Base-by-base conservation (phyloP, 2,888 invertebrate species). In the Acrobasis consociella region DNA sequence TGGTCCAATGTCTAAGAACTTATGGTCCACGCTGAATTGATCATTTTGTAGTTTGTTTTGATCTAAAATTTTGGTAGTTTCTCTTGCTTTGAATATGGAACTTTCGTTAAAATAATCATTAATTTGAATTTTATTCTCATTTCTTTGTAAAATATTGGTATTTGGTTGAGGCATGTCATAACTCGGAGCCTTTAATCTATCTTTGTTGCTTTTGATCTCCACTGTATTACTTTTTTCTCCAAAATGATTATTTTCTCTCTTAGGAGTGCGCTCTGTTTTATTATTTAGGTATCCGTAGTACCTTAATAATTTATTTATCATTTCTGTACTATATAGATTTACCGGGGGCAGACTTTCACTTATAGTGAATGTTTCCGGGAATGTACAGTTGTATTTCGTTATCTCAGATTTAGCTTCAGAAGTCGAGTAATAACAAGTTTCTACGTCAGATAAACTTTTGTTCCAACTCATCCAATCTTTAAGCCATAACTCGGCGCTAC, bases 401-500 rank as follows among this genome's bases (percentile, higher is more conserved):
- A 91, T 83, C 71, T 92, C 92, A 51, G 85, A 67, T 78, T 89
- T 91, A 16, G 85, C 81, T 70, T 92, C 91, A 46, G 86, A 77
- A 11, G 90, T 86, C 22, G 92, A 89, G 71, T 87, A 92, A 71
- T 92, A 92, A 72, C 92, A 92, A 42, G 86, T 85, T 76, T 92
- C 92, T 11, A 78, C 82, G 63, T 77, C 82, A 38, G 83, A 81
- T 60, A 84, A 74, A 64, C 82, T 89, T 70, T 86, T 87, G 72
- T 92, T 92, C 80, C 86, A 89, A 73, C 82, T 91, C 88, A 96
- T 93, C 96, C 96, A 96, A 65, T 94, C 93, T 38, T 94, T 94
- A 0, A 95, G 77, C 95, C 95, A 95, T 67, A 94, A 84, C 65
- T 95, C 90, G 38, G 94, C 93, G 56, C 93, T 94, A 81, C 97